These are phyloP conservation scores for Pristionchus fissidentatus DNA, from an alignment of 2,888 invertebrate genomes.

Conservation along the genomic window DNA sequence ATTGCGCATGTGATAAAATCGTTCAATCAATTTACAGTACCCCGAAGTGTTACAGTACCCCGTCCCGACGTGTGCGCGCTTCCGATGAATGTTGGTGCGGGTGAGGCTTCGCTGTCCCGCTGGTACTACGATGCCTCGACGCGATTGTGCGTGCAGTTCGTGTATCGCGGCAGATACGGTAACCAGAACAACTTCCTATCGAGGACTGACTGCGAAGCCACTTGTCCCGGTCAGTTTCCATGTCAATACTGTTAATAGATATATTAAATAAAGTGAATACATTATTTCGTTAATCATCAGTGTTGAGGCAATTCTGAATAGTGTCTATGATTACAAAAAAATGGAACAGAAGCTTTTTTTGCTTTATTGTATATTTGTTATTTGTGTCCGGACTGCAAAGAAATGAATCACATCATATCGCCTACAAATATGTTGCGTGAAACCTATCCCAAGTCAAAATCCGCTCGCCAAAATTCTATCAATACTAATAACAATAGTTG, in stretches of 20 bases:
- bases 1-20: too few species aligned
- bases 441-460: too few species aligned
- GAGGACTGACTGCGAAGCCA: conserved; percentile 69
- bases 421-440: too few species aligned
- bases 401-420: too few species aligned
- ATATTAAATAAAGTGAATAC: background rate
- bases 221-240: conserved; percentile 69
- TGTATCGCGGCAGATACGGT: conserved; percentile 68
- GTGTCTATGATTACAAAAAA: too few species aligned
- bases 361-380: background rate
- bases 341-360: background rate
- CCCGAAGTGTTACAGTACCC: conserved; percentile 54
- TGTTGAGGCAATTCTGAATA: too few species aligned
- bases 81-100: conserved; percentile 66
- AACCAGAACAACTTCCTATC: conserved; percentile 74
- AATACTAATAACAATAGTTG: too few species aligned
- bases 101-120: conserved; percentile 62
- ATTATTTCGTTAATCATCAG: too few species aligned
- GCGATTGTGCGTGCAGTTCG: conserved; percentile 68
- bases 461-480: too few species aligned
- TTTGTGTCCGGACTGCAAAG: too few species aligned
- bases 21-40: background rate
- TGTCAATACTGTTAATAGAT: too few species aligned
- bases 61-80: conserved; percentile 64
- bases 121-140: conserved; percentile 70